Evolutionary conservation across 2,797 vertebrate species (phyloP).

Genomic region (Hoplostethus atlanticus): DNA sequence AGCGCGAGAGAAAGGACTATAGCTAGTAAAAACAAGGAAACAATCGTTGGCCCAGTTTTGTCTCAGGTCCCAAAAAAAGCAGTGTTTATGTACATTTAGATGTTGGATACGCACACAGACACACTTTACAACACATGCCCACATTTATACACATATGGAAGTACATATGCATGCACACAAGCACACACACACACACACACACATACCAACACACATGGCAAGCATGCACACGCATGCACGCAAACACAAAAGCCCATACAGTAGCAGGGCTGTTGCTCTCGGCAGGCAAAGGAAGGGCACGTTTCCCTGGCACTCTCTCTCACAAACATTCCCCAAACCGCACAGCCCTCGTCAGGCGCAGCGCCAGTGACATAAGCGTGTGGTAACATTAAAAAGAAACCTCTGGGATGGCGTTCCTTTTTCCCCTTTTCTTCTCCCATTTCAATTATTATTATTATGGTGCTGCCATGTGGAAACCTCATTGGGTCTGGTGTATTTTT

Average conservation of each 20-base stretch:
- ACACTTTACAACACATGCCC: constrained; percentile 28
- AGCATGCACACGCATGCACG: constrained; percentile 19
- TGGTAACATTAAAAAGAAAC: constrained; percentile 77
- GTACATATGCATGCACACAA: constrained; percentile 16
- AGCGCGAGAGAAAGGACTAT: constrained; percentile 29
- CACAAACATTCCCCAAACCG: constrained; percentile 72
- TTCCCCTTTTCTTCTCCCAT: constrained; percentile 69
- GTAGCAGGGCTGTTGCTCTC: constrained; percentile 71
- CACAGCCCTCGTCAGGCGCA: constrained; percentile 68
- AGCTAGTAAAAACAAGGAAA: constrained; percentile 51
- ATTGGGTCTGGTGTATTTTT: constrained; percentile 62
- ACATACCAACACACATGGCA: constrained; percentile 8
- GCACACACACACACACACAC: constrained; percentile 15
- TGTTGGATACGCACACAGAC: constrained; percentile 28
- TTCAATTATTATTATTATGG: constrained; percentile 79
- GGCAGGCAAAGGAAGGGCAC: constrained; percentile 55
- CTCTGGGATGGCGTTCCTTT: constrained; percentile 68
- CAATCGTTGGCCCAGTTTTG: constrained; percentile 58
- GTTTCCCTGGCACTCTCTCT: constrained; percentile 52
- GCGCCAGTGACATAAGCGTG: constrained; percentile 79
- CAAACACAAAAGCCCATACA: constrained; percentile 64
- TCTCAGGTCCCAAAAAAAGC: constrained; percentile 37
- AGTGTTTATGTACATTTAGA: constrained; percentile 27
- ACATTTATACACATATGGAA: constrained; percentile 6
- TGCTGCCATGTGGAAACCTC: constrained; percentile 75